Base-by-base conservation (phyloP, 1,140 invertebrate species). In the Drosophila suzukii region DNA sequence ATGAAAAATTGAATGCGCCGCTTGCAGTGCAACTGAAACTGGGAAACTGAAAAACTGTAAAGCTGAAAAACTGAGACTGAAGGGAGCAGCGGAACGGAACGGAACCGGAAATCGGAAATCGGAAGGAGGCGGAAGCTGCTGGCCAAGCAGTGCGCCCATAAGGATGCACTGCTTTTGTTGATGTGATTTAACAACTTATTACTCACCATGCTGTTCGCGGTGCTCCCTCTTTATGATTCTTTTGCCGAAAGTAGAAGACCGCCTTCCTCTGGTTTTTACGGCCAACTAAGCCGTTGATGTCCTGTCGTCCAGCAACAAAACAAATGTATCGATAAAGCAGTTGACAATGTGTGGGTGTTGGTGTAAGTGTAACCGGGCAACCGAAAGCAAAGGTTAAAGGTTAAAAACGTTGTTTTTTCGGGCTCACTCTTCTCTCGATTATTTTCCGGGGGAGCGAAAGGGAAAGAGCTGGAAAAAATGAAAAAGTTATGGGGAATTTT, bases 1-100 rank as follows among this genome's bases (percentile, higher is more conserved):
- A 88, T 88, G 84, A 88, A 88, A 88, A 88, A 88, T 88, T 89
- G 84, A 90, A 88, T 88, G 76, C 66, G 80, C 74, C 50, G 51
- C 70, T 34, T 63, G 66, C 39, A 15, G 73, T 75, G 39, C 74
- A 57, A 17, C 72, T 68, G 49, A 75, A 61, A 56, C 27, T 50
- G 43, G n/a, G 41, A 44, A 62, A 20, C 72, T 67, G 47, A 74
- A 54, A 46, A 44, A 36, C 32, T 13, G 43, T 4, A 13, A 53
- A 58, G n/a, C 71, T 63, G 46, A 76, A 59, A 57, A 50, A 10
- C 32, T 41, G 47, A 27, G 43, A 46, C 17, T 11, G 17, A 50
- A 43, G 27, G 38, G 46, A 47, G 55, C 54, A n/a, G 36, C 17
- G 67, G 49, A 7, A n/a, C 32, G 67, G 49, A 10, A n/a, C 32